Conservation (phyloP, 1,140 invertebrate species). For the Oncopeltus fasciatus region DNA sequence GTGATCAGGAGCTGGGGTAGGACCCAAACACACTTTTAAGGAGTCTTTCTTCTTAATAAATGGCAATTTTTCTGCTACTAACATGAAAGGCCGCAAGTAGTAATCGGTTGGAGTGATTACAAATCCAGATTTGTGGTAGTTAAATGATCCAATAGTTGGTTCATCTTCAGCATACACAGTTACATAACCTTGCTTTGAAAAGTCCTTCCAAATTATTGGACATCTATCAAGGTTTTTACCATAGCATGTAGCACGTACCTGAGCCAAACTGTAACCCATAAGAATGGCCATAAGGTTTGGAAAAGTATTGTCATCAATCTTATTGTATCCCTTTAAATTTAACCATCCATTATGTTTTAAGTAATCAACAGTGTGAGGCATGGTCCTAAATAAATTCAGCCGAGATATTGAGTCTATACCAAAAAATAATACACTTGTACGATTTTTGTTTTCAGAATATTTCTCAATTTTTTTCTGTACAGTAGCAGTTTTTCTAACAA, state of each 20-base stretch:
- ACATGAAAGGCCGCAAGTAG: conserved; percentile 60
- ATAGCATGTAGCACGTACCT: conserved; percentile 35
- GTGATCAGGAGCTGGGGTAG: conserved; percentile 21
- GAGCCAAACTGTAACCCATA: conserved; percentile 41
- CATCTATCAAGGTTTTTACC: conserved; percentile 43
- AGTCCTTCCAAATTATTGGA: conserved; percentile 66
- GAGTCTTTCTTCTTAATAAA: conserved; percentile 20
- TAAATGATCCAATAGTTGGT: conserved; percentile 59
- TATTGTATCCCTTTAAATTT: conserved; percentile 44
- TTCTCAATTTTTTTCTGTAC: conserved; percentile 18
- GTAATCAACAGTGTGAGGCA: conserved; percentile 56
- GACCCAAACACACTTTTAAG: conserved; percentile 24
- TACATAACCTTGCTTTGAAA: conserved; percentile 49
- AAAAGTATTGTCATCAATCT: conserved; percentile 65
- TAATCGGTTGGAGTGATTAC: conserved; percentile 63
- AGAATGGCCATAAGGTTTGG: conserved; percentile 66
- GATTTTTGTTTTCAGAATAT: conserved; percentile 20
- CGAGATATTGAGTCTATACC: conserved; percentile 76
- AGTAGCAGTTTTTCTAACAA: conserved; percentile 9
- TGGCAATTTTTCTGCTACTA: conserved; percentile 36
- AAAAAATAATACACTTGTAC: conserved; percentile 43
- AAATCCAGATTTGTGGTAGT: conserved; percentile 67
- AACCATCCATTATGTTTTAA: conserved; percentile 43
- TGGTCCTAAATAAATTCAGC: conserved; percentile 53
- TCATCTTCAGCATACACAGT: conserved; percentile 70